Conservation (phyloP, 2,888 invertebrate genomes). For the Coleophora flavipennella region DNA sequence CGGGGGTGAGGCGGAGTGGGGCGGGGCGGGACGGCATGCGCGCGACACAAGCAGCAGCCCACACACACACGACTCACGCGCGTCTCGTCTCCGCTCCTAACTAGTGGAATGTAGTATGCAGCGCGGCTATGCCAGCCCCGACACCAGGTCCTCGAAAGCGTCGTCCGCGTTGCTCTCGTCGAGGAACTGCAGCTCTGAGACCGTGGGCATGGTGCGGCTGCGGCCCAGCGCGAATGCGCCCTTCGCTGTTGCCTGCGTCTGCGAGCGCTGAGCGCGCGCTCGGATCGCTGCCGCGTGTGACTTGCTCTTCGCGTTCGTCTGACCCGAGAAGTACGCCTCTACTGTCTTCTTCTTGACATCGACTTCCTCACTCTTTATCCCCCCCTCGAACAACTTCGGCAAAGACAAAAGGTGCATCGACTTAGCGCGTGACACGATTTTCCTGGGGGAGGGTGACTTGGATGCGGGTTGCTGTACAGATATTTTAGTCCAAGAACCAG, state of each 20-base stretch:
- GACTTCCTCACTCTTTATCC: constrained; percentile 78
- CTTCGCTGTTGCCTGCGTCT: constrained; percentile 50
- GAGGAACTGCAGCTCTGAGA: constrained; percentile 76
- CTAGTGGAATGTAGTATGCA: constrained; percentile 55
- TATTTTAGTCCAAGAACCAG: constrained; percentile 87
- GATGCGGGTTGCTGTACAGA: constrained; percentile 41
- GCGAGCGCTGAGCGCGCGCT: constrained; percentile 29
- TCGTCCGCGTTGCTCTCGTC: constrained; percentile 89
- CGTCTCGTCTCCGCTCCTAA: constrained; percentile 59
- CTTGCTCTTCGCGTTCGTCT: constrained; percentile 16
- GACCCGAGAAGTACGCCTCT: constrained; percentile 79
- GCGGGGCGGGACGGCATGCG: constrained; percentile 52
- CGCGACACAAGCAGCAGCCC: constrained; percentile 43
- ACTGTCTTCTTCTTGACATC: constrained; percentile 80
- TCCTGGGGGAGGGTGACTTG: constrained; percentile 54
- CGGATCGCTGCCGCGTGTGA: constrained; percentile 17
- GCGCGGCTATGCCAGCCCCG: constrained; percentile 64
- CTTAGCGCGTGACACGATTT: constrained; percentile 73
- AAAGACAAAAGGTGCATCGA: constrained; percentile 82
- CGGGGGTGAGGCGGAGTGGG: constrained; percentile 21
- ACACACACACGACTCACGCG: constrained; percentile 71
- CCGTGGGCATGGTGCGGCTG: constrained; percentile 84
- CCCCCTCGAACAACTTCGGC: constrained; percentile 87
- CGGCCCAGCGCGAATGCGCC: constrained; percentile 74
- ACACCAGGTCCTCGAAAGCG: constrained; percentile 90